A percentile compares a stretch with the other conserved stretches of the same genome.
phyloP scores from a whole-genome alignment of 2,888 invertebrate genomes.

The Cybosia mesomella region DNA sequence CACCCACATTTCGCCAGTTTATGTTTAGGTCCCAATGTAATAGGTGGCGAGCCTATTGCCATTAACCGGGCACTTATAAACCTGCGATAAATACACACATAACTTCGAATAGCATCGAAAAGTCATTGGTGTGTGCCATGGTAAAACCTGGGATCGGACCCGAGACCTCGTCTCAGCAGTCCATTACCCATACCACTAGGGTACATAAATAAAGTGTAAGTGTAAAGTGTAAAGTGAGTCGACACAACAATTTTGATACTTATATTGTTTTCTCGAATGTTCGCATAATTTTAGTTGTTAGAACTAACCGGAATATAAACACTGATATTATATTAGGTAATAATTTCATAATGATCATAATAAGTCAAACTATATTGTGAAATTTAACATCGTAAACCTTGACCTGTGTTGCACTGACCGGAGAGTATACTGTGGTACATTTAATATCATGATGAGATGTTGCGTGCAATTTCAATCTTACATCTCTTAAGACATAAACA shows the following conservation, averaged over 20 bases:
- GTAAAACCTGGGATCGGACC: no score
- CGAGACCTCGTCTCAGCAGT: no score
- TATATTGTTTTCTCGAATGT: background rate
- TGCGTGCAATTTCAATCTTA: conserved; percentile 4
- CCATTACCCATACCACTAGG: no score
- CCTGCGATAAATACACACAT: no score
- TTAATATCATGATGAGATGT: conserved; percentile 10
- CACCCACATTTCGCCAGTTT: no score
- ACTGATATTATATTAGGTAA: background rate
- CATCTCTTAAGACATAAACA: conserved; percentile 7
- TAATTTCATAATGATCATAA: background rate
- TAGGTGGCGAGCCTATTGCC: no score
- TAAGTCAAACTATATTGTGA: conserved; percentile 6
- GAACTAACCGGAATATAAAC: background rate
- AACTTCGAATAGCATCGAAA: no score
- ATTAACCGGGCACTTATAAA: no score
- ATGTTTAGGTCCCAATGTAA: no score
- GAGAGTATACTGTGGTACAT: conserved; percentile 3
- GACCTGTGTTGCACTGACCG: background rate
- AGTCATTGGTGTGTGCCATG: no score
- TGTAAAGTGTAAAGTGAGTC: background rate
- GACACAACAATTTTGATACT: background rate
- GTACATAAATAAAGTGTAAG: no score
- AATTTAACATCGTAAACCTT: conserved; percentile 12
- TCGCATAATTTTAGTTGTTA: background rate